Percentiles rank a stretch among this genome's conserved stretches.
These are phyloP conservation scores for Halcyon badia DNA, from an alignment of 2,797 vertebrate genomes.

Conservation along the genomic window DNA sequence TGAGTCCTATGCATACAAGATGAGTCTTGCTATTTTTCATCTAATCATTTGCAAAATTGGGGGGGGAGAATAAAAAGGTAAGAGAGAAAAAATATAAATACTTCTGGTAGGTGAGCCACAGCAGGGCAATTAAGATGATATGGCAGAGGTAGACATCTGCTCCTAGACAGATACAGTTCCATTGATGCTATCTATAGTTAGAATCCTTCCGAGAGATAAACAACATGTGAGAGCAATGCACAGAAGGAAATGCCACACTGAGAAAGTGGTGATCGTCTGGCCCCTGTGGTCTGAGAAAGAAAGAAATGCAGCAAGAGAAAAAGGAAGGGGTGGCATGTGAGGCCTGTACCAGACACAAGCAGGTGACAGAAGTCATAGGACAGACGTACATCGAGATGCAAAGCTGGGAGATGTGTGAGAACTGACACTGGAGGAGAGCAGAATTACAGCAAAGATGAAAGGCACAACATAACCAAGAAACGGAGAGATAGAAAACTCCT, in stretches of 20 bases:
- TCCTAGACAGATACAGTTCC: conserved; percentile 85
- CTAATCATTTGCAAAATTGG: conserved; percentile 55
- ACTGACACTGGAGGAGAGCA: conserved; percentile 38
- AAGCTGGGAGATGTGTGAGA: conserved; percentile 28
- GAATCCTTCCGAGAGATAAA: conserved; percentile 86
- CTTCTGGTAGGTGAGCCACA: conserved; percentile 79
- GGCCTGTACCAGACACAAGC: conserved; percentile 26
- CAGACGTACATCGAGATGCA: neutral
- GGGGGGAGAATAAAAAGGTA: neutral
- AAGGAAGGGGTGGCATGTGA: conserved; percentile 21
- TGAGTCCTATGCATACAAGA: neutral
- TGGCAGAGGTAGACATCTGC: conserved; percentile 85
- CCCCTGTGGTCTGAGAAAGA: conserved; percentile 84
- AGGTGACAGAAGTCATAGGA: conserved; percentile 61
- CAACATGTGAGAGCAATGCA: conserved; percentile 68
- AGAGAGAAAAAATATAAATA: neutral
- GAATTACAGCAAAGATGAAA: conserved; percentile 48
- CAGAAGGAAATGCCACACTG: conserved; percentile 84
- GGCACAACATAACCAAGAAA: neutral
- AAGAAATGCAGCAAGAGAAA: conserved; percentile 50
- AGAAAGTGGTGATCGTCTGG: conserved; percentile 78
- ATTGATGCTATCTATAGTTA: conserved; percentile 84
- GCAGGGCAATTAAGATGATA: conserved; percentile 82
- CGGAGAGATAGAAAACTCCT: neutral
- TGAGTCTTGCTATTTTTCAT: conserved; percentile 44